Conservation (phyloP, 2,113 vertebrate genomes). For the Dipodomys ordii region DNA sequence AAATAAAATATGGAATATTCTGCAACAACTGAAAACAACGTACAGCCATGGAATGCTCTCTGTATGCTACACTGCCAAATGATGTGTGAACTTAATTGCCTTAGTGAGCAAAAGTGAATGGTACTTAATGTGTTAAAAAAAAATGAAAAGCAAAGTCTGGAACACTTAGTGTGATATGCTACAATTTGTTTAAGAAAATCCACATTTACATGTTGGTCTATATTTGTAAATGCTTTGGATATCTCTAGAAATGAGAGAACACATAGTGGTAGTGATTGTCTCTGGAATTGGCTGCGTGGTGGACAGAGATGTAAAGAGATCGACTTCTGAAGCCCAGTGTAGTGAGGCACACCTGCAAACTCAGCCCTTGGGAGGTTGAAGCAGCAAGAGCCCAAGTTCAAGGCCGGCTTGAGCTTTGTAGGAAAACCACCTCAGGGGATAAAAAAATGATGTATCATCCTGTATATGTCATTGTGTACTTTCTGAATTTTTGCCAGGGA, state of each 20-base stretch:
- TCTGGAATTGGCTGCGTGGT: not conserved
- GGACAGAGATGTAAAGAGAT: not conserved
- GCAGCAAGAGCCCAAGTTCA: no score
- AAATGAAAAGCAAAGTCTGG: not conserved
- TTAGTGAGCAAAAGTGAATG: no score
- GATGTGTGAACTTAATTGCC: no score
- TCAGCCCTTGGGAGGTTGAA: no score
- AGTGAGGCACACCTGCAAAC: no score
- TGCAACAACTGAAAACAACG: slow-evolving; percentile 42
- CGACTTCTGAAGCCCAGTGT: not conserved
- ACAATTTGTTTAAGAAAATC: not conserved
- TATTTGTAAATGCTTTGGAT: not conserved
- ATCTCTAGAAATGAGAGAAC: not conserved
- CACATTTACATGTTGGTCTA: not conserved
- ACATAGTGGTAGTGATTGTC: not conserved
- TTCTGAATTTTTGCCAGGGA: slow-evolving; percentile 23
- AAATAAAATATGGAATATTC: slow-evolving; percentile 6
- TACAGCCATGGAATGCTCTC: not conserved
- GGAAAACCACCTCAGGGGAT: no score
- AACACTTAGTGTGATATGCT: not conserved
- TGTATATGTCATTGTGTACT: not conserved
- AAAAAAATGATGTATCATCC: not conserved
- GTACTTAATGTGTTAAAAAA: not conserved
- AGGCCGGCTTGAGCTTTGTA: no score
- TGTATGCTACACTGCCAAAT: not conserved